These are phyloP conservation scores for Pedionomus torquatus DNA, from an alignment of 2,113 vertebrate genomes.

Conservation along the genomic window DNA sequence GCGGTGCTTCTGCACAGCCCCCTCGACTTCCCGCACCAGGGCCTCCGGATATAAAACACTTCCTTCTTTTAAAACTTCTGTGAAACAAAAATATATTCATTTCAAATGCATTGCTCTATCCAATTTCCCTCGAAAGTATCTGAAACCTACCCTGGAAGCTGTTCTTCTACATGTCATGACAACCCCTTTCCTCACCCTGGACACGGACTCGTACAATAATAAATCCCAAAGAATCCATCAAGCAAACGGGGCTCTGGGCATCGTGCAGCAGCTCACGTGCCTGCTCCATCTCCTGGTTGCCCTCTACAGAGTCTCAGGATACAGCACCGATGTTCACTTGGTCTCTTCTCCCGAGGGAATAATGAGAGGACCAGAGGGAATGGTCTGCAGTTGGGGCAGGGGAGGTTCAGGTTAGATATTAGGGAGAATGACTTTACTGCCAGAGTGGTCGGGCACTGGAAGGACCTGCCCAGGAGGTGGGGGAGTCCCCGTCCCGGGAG, in stretches of 20 bases:
- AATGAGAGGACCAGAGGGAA: too few relatives aligned
- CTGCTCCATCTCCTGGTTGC: not conserved
- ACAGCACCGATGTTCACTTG: not conserved
- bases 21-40: slow-evolving; percentile 80
- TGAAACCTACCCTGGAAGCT: not conserved
- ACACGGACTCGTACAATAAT: not conserved
- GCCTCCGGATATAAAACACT: slow-evolving; percentile 77
- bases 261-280: not conserved
- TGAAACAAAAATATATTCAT: not conserved
- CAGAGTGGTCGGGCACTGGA: too few relatives aligned
- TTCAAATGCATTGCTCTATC: not conserved
- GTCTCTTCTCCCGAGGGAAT: too few relatives aligned
- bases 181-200: not conserved
- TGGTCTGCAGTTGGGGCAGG: too few relatives aligned
- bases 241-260: not conserved
- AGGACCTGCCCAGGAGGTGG: too few relatives aligned
- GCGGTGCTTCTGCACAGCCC: slow-evolving; percentile 83
- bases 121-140: not conserved
- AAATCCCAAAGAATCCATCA: not conserved
- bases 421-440: too few relatives aligned
- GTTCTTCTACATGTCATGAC: not conserved
- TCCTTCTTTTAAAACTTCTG: slow-evolving; percentile 88
- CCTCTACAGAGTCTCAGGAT: not conserved
- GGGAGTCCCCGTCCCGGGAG: too few relatives aligned
- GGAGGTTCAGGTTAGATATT: too few relatives aligned